Evolutionary conservation across 2,113 vertebrate genomes (phyloP).

Genomic region (Microtus montanus): DNA sequence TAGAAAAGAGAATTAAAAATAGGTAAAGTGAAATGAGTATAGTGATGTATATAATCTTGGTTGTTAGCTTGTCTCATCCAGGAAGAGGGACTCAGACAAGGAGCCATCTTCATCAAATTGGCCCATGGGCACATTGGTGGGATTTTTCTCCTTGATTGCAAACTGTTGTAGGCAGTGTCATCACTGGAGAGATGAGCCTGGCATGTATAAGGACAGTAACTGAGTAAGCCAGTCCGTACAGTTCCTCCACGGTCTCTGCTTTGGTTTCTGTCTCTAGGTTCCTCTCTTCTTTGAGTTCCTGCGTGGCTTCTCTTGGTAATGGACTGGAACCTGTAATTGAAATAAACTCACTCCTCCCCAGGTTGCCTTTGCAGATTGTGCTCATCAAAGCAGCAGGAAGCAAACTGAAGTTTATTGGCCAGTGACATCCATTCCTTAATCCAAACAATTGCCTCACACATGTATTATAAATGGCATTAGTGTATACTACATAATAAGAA

Average conservation of each 20-base stretch:
- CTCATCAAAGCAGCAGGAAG: not conserved
- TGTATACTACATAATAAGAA: not conserved
- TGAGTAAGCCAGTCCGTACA: too few relatives aligned
- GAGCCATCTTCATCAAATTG: not conserved
- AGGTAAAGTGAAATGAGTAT: not conserved
- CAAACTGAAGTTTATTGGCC: not conserved
- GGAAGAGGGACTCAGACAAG: not conserved
- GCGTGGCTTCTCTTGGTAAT: not conserved
- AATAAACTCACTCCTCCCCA: not conserved
- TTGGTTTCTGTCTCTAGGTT: not conserved
- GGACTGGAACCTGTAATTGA: not conserved
- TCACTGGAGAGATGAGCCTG: not conserved
- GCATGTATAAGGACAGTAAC: too few relatives aligned
- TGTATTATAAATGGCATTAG: not conserved
- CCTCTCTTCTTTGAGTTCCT: not conserved
- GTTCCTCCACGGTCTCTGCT: too few relatives aligned
- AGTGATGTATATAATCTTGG: not conserved
- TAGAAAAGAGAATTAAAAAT: not conserved
- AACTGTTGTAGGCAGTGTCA: not conserved
- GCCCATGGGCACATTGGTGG: too few relatives aligned
- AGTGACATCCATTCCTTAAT: not conserved
- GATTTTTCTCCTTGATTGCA: too few relatives aligned
- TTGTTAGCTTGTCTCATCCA: not conserved
- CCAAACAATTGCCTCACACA: not conserved
- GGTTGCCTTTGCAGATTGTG: too few relatives aligned